Evolutionary conservation across 2,113 vertebrate species (phyloP), one percentile per base, ranked within the genome.

Genomic region (Gnathonemus echidnorhynchus): DNA sequence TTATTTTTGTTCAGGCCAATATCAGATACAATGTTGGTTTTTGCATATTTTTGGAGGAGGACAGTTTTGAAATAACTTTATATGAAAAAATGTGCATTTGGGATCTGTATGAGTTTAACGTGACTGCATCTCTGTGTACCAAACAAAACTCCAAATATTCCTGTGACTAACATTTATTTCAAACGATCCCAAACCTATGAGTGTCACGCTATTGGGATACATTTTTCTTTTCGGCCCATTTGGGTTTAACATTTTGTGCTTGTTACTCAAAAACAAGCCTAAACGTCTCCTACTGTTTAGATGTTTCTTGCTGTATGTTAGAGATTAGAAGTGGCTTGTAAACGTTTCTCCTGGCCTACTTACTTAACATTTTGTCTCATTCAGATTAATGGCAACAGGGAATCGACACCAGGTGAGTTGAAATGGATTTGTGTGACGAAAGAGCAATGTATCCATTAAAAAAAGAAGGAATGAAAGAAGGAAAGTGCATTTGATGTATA

Each of bases 401-500:
- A 88, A 8, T 90, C 90, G 8, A 91, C 87, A 70, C 4, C 86
- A 91, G 93, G 93, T 93, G n/a, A 91, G 91, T 88, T 89, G 48
- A 53, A 87, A 27, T 21, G 15, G 24, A 84, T 48, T 42, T 84
- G 13, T 46, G 45, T 84, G 19, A 45, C 2, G 3, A 77, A 35
- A 74, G 9, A 35, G 27, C 13, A 77, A 4, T 35, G 70, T 13
- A 39, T 66, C 8, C n/a, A 27, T 66, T 66, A 66, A 62, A 13
- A 35, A 35, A 77, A 27, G 49, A 50, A 15, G 11, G 49, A 10
- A 50, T 50, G 3, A 50, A 77, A 19, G 31, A 80, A 5, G 11
- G 35, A 80, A 80, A 15, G 19, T 42, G 74, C 39, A 19, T 80
- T 80, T 80, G 17, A 19, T 42, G 15, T 42, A 21, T n/a, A 21